Base-by-base conservation (phyloP, 2,888 invertebrate genomes). In the Callyntrura sp. region DNA sequence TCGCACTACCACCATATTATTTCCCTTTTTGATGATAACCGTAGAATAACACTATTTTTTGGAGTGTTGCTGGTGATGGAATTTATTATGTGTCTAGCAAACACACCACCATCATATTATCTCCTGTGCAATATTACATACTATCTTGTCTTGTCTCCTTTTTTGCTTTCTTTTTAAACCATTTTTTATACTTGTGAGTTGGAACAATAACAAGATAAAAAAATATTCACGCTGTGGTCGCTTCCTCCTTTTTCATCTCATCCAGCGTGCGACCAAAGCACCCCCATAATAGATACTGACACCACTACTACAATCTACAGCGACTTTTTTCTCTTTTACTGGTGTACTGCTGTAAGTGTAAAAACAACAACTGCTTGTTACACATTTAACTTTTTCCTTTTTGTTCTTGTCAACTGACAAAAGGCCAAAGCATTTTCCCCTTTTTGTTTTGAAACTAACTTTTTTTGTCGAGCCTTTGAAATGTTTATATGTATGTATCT, bases 201-300 rank as follows among this genome's bases (percentile, higher is more conserved):
- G 76, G 45, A 76, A 48, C 76, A 45, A 76, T 23, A 76, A 45
- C 76, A 23, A 20, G 48, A 76, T 76, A 78, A 60, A 62, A 85
- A 57, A 85, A 70, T 73, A n/a, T 78, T 85, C 51, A 76, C 78
- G 76, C 78, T 85, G 85, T 65, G 76, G 85, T 78, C 65, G 9
- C 78, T 65, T 85, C 85, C 78, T 85, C 48, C 28, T 68, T 68
- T 60, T 68, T 68, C 25, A 76, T 48, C 83, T 51, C 55, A 28
- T 48, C 45, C 68, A 68, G 43, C 17, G 48, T 25, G 35, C 25
- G 45, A 51, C 48, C 60, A 25, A 57, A 43, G 55, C n/a, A 73
- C 28, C 25, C 65, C 14, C 43, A 85, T 73, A 85, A 85, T 73
- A 73, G 76, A 1, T 20, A 57, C 62, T 78, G 85, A 78, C 85